A percentile compares a stretch with the other conserved stretches of the same genome.
Conservation (phyloP, 2,113 vertebrate genomes). For the Chaenogobius annularis region DNA sequence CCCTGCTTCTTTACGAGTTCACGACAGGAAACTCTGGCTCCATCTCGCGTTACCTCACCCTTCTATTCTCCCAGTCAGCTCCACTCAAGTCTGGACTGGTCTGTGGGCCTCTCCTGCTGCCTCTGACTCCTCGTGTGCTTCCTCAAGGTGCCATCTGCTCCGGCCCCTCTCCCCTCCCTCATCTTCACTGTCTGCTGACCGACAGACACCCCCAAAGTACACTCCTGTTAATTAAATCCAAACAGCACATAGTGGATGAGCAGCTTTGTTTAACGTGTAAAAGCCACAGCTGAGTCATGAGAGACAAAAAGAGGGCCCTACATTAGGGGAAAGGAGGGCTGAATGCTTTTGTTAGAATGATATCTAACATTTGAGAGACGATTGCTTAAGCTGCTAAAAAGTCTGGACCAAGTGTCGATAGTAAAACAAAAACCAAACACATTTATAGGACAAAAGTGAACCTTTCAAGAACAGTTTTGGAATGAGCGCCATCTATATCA, state of each 20-base stretch:
- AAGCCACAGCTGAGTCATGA: conserved; percentile 29
- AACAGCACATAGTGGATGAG: conserved; percentile 50
- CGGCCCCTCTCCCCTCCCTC: conserved; percentile 10
- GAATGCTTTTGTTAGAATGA: too few relatives aligned
- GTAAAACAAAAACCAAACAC: too few relatives aligned
- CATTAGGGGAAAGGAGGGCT: not conserved
- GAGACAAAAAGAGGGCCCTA: not conserved
- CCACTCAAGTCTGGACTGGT: conserved; percentile 56
- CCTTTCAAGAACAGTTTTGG: too few relatives aligned
- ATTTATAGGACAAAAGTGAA: too few relatives aligned
- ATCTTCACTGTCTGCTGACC: conserved; percentile 31
- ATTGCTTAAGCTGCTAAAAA: too few relatives aligned
- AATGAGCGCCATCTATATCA: too few relatives aligned
- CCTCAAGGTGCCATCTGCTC: conserved; percentile 6
- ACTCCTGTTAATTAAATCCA: conserved; percentile 63
- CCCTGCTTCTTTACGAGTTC: too few relatives aligned
- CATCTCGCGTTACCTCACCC: conserved; percentile 12
- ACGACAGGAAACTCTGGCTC: not conserved
- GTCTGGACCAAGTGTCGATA: too few relatives aligned
- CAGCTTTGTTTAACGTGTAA: conserved; percentile 1
- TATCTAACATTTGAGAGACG: too few relatives aligned
- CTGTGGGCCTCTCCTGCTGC: conserved; percentile 8
- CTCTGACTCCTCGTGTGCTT: conserved; percentile 1
- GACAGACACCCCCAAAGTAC: conserved; percentile 34
- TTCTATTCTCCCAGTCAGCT: conserved; percentile 24